Percentiles rank a stretch among this genome's conserved stretches.
phyloP scores from a whole-genome alignment of 2,888 invertebrate genomes.

The Orthosia incerta region DNA sequence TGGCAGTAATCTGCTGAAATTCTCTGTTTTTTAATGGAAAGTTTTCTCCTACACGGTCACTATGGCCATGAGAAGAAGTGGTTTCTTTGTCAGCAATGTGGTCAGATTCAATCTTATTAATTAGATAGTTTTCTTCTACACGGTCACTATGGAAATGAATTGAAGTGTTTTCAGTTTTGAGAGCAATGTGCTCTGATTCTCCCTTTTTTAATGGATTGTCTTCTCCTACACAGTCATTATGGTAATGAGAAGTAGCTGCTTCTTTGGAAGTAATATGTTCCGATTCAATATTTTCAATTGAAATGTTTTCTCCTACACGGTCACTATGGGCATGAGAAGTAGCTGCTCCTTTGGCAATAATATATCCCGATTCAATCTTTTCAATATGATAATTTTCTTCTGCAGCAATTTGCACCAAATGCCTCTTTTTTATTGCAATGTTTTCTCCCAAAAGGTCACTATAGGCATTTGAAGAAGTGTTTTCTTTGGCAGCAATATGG shows the following conservation, averaged over 20 bases:
- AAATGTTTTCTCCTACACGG: too few species aligned
- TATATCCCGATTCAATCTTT: not conserved
- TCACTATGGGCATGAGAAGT: too few species aligned
- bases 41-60: not conserved
- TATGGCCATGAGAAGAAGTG: not conserved
- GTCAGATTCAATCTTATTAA: not conserved
- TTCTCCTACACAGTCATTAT: too few species aligned
- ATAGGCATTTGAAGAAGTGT: not conserved
- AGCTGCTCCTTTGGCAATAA: not conserved
- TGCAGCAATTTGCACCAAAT: not conserved
- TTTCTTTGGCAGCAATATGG: too few species aligned
- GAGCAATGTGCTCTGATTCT: not conserved
- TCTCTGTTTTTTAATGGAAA: not conserved
- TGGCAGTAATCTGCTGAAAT: not conserved
- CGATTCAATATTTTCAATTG: too few species aligned
- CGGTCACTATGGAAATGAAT: not conserved
- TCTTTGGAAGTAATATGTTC: too few species aligned
- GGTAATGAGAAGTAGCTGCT: too few species aligned
- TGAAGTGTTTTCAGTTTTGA: not conserved
- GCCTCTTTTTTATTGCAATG: not conserved
- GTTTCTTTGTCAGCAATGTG: not conserved
- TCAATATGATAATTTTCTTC: too few species aligned
- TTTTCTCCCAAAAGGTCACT: not conserved
- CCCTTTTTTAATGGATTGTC: too few species aligned
- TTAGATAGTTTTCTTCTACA: not conserved